phyloP scores from a whole-genome alignment of 2,113 vertebrate genomes.

The Sinocyclocheilus anshuiensis region DNA sequence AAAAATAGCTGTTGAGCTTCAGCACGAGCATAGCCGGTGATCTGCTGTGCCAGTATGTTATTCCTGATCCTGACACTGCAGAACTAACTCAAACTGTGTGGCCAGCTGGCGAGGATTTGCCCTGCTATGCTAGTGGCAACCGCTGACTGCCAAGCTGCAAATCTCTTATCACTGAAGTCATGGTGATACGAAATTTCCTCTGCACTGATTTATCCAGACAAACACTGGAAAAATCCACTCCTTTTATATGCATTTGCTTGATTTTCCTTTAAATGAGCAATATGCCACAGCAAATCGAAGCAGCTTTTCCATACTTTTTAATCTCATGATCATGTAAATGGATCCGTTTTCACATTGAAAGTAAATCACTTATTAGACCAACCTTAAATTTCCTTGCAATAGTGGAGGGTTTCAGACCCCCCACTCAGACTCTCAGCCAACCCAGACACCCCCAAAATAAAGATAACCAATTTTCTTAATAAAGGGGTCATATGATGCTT shows the following conservation, averaged over 20 bases:
- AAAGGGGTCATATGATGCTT: no score
- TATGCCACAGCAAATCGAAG: not conserved
- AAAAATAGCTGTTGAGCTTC: conserved; percentile 30
- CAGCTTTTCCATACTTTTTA: not conserved
- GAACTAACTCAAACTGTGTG: conserved; percentile 61
- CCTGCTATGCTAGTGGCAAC: conserved; percentile 44
- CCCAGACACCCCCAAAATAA: not conserved
- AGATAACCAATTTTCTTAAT: not conserved
- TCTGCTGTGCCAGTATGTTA: conserved; percentile 45
- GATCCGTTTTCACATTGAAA: not conserved
- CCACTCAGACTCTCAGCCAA: not conserved
- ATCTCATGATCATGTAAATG: not conserved
- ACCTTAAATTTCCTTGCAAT: not conserved
- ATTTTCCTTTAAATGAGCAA: not conserved
- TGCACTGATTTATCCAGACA: not conserved
- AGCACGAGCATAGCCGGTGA: conserved; percentile 16
- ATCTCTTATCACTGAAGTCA: conserved; percentile 11
- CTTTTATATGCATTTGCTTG: not conserved
- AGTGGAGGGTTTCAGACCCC: not conserved
- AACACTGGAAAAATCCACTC: not conserved
- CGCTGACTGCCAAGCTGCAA: conserved; percentile 11
- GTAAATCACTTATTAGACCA: not conserved
- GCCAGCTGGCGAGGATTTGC: conserved; percentile 76
- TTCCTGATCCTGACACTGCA: conserved; percentile 67
- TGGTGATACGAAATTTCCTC: not conserved